Evolutionary conservation across 2,113 vertebrate genomes (phyloP).

Genomic region (Motacilla tschutschensis): DNA sequence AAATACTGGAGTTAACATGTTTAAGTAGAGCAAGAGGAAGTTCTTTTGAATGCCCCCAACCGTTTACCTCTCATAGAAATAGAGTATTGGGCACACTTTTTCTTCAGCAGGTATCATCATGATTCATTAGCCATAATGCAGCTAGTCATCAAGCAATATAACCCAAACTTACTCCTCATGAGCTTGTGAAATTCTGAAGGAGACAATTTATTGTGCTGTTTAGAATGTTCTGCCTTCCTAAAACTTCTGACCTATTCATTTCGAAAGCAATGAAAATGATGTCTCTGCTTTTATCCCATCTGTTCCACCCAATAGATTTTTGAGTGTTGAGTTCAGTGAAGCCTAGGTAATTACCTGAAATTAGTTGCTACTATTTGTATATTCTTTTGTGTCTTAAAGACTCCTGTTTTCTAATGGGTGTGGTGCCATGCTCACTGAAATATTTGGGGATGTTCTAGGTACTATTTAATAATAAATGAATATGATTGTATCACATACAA

Average conservation of each 20-base stretch:
- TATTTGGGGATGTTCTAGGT: background rate
- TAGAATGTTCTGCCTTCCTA: background rate
- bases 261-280: background rate
- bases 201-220: background rate
- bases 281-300: background rate
- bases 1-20: background rate
- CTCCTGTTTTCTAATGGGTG: background rate
- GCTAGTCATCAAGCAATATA: background rate
- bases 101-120: background rate
- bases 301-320: constrained; percentile 17
- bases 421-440: background rate
- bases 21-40: background rate
- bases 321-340: background rate
- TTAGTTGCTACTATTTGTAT: background rate
- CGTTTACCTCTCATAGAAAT: background rate
- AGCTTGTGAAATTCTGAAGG: background rate
- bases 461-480: background rate
- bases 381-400: background rate
- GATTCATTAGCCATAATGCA: constrained; percentile 5
- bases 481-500: background rate
- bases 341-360: constrained; percentile 12
- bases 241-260: constrained; percentile 8
- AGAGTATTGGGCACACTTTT: background rate
- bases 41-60: background rate
- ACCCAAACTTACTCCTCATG: background rate